Conservation (phyloP, 2,888 invertebrate species). For the Phengaris arion region DNA sequence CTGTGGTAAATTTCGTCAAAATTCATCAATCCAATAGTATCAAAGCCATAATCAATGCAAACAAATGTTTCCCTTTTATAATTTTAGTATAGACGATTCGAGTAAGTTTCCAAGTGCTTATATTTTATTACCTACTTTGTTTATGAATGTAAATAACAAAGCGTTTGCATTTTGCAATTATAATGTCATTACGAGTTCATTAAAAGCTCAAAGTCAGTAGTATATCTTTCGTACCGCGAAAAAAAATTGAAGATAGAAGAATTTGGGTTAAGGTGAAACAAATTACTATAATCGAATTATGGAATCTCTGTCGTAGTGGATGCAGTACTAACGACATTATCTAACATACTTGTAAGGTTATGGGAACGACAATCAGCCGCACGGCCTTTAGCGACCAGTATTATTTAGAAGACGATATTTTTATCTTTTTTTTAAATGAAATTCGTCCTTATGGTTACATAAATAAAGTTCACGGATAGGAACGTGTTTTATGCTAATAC, state of each 20-base stretch:
- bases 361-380: constrained; percentile 63
- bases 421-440: constrained; percentile 42
- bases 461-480: constrained; percentile 48
- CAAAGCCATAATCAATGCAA: too few relatives aligned
- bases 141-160: not conserved
- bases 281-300: constrained; percentile 28
- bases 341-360: constrained; percentile 55
- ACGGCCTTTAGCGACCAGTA: constrained; percentile 57
- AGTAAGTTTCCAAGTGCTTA: too few relatives aligned
- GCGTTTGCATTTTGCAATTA: not conserved
- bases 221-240: not conserved
- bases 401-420: constrained; percentile 57
- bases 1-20: too few relatives aligned
- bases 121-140: not conserved
- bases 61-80: too few relatives aligned
- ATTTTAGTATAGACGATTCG: too few relatives aligned
- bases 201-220: not conserved
- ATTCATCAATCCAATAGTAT: too few relatives aligned
- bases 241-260: not conserved
- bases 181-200: not conserved
- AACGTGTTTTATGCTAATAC: constrained; percentile 52
- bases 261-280: constrained; percentile 38
- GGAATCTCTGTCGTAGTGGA: constrained; percentile 13
- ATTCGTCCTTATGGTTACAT: constrained; percentile 45
- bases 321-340: constrained; percentile 34